Evolutionary conservation across 2,797 vertebrate species (phyloP).

Genomic region (Chelidonichthys spinosus): DNA sequence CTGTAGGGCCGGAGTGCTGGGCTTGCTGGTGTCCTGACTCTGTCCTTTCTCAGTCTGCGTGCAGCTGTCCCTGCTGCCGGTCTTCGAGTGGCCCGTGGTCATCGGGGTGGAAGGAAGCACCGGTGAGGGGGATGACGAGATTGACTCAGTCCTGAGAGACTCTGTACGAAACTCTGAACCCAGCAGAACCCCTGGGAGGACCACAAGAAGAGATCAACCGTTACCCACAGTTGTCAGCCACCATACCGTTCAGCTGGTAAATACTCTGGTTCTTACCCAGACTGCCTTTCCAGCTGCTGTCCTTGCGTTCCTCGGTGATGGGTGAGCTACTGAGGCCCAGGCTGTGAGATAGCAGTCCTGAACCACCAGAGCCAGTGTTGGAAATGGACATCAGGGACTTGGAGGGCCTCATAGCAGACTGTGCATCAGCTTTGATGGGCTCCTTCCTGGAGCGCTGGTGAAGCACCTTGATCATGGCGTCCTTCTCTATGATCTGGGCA

Average conservation of each 20-base stretch:
- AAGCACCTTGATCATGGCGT: conserved; percentile 99
- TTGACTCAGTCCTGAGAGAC: conserved; percentile 89
- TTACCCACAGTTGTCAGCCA: neutral
- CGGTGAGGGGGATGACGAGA: conserved; percentile 94
- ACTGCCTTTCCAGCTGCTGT: conserved; percentile 97
- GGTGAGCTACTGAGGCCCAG: conserved; percentile 92
- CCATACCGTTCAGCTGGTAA: neutral
- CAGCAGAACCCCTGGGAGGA: conserved; percentile 89
- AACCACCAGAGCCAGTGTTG: conserved; percentile 87
- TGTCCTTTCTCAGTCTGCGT: conserved; percentile 94
- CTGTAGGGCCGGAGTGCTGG: conserved; percentile 81
- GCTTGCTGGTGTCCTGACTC: conserved; percentile 86
- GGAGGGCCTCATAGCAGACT: conserved; percentile 95
- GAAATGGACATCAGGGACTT: conserved; percentile 99
- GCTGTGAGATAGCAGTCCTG: conserved; percentile 90
- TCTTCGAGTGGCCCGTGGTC: conserved; percentile 92
- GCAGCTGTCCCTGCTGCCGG: conserved; percentile 96
- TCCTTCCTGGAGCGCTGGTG: conserved; percentile 98
- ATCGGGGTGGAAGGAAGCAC: conserved; percentile 91
- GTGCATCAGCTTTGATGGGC: conserved; percentile 89
- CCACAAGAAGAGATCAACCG: neutral
- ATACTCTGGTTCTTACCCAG: conserved; percentile 84
- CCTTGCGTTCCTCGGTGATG: conserved; percentile 94
- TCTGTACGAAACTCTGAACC: conserved; percentile 92
- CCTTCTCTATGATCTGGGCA: conserved; percentile 99